Percentiles rank a stretch among this genome's conserved stretches.
Conservation (phyloP, 1,140 invertebrate genomes). For the Oreohelix idahoensis region DNA sequence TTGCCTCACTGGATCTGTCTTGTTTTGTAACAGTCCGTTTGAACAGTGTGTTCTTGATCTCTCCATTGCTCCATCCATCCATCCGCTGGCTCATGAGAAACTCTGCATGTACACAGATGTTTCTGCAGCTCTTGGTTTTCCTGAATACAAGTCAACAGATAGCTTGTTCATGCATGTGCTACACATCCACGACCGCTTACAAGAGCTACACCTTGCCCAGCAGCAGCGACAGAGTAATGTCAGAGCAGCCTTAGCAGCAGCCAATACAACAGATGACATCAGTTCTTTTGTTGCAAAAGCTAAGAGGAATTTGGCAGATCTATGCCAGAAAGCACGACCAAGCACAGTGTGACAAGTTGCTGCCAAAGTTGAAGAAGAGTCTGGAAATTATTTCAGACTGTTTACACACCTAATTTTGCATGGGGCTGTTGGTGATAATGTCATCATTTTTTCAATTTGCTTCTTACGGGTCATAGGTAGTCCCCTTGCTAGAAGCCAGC, state of each 20-base stretch:
- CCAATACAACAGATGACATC: not conserved
- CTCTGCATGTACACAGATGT: not conserved
- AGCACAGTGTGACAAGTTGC: no score
- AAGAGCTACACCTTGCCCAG: not conserved
- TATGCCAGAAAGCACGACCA: no score
- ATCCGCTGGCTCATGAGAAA: not conserved
- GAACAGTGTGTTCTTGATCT: constrained; percentile 28
- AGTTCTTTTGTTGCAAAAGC: not conserved
- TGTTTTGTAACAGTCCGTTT: not conserved
- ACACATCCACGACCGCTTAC: not conserved
- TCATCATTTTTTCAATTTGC: no score
- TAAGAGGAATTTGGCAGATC: no score
- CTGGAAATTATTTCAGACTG: no score
- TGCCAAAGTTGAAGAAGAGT: no score
- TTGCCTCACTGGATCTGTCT: not conserved
- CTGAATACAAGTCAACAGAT: constrained; percentile 22
- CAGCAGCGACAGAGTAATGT: not conserved
- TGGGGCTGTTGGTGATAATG: no score
- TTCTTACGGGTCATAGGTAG: no score
- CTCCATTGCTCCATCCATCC: constrained; percentile 12
- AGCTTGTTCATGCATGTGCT: constrained; percentile 19
- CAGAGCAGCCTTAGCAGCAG: not conserved
- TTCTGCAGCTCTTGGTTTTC: constrained; percentile 15
- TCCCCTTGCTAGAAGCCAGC: no score
- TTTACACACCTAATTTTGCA: no score